Conservation (phyloP, 2,888 invertebrate species). For the Neria commutata region DNA sequence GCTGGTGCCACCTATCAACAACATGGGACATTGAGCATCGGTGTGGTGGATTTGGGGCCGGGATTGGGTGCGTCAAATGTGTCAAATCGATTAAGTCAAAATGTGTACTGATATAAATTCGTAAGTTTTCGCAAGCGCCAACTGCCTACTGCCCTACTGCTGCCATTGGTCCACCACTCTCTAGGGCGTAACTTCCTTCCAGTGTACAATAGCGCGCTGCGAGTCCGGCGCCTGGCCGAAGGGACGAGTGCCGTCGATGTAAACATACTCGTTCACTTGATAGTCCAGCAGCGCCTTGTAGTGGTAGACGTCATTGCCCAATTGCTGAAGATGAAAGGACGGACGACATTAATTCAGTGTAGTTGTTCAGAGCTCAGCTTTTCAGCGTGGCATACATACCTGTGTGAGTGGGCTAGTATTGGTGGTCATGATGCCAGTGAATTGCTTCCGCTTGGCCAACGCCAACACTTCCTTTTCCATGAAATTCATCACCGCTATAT, state of each 20-base stretch:
- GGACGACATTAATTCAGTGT: background rate
- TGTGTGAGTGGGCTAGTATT: slow-evolving; percentile 89
- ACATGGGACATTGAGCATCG: no score
- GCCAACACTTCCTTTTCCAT: slow-evolving; percentile 78
- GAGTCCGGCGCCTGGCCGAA: slow-evolving; percentile 78
- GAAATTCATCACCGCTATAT: slow-evolving; percentile 77
- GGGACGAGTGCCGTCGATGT: slow-evolving; percentile 73
- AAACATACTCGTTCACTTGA: slow-evolving; percentile 80
- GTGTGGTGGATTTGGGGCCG: no score
- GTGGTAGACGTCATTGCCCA: slow-evolving; percentile 77
- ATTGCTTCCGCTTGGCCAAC: slow-evolving; percentile 70
- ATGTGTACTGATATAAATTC: no score
- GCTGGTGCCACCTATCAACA: no score
- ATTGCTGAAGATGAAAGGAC: slow-evolving; percentile 68
- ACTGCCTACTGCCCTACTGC: no score
- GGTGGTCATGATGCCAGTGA: slow-evolving; percentile 81
- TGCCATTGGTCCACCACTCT: background rate
- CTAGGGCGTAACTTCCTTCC: slow-evolving; percentile 66
- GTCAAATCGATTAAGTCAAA: no score
- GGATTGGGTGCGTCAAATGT: no score
- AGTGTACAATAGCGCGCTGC: slow-evolving; percentile 78
- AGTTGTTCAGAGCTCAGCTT: no score
- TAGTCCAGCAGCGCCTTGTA: slow-evolving; percentile 79
- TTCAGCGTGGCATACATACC: slow-evolving; percentile 66
- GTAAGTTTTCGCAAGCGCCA: no score